phyloP scores from a whole-genome alignment of 30 jellyfish, hydroid and myxozoan species.

The Pseudorhiza aurosa region DNA sequence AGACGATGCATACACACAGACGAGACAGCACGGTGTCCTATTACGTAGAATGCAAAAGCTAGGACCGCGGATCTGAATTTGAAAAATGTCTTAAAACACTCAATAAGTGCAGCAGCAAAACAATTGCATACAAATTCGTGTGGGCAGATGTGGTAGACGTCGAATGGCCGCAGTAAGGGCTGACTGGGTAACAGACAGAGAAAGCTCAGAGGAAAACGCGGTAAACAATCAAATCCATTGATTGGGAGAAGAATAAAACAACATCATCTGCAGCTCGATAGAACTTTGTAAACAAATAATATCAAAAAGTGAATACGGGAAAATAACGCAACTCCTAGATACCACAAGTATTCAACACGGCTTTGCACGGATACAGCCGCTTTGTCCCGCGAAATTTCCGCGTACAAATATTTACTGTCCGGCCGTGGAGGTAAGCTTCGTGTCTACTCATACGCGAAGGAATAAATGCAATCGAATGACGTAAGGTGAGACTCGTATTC shows the following conservation, averaged over 20 bases:
- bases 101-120: background rate
- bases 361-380: slow-evolving; percentile 51
- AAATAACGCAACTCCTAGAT: background rate
- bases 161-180: background rate
- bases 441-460: slow-evolving; percentile 6
- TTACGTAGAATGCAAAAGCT: too few relatives aligned
- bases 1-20: too few relatives aligned
- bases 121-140: background rate
- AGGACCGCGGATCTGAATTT: too few relatives aligned
- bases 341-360: background rate
- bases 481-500: background rate
- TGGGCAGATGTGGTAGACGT: background rate
- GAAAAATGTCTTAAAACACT: slow-evolving; percentile 3
- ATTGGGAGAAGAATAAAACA: background rate
- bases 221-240: background rate
- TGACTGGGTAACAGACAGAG: slow-evolving; percentile 20
- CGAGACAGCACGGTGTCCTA: too few relatives aligned
- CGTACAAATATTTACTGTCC: slow-evolving; percentile 33
- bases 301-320: slow-evolving; percentile 25
- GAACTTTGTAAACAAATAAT: slow-evolving; percentile 18
- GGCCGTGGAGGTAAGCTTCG: slow-evolving; percentile 16
- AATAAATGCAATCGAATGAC: background rate
- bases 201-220: background rate
- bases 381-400: slow-evolving; percentile 20
- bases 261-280: slow-evolving; percentile 18